phyloP scores from a whole-genome alignment of 1,140 invertebrate species.

The Drosophila suzukii region DNA sequence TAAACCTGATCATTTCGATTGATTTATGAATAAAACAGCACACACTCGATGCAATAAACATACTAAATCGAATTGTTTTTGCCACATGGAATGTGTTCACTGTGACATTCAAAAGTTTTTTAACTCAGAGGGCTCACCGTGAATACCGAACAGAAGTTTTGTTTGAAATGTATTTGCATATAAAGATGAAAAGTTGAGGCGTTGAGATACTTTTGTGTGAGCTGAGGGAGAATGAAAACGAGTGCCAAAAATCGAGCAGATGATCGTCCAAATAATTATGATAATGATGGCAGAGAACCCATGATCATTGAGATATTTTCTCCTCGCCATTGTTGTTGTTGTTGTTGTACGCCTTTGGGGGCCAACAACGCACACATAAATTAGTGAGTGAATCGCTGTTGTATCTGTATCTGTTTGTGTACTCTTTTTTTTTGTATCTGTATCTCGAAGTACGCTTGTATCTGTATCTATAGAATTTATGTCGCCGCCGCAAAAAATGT shows the following conservation, averaged over 20 bases:
- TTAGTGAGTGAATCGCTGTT: conserved; percentile 14
- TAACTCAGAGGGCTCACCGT: neutral
- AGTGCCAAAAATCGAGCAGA: conserved; percentile 45
- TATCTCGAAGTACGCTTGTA: conserved; percentile 45
- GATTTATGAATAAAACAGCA: conserved; percentile 3
- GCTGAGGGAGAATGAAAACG: conserved; percentile 35
- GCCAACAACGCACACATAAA: conserved; percentile 63
- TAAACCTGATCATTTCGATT: neutral
- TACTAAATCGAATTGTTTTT: neutral
- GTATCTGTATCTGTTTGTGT: conserved; percentile 45
- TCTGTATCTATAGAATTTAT: conserved; percentile 70
- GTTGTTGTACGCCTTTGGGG: conserved; percentile 60
- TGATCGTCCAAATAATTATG: conserved; percentile 32
- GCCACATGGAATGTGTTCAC: neutral
- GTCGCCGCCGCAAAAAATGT: conserved; percentile 65
- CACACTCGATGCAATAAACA: neutral
- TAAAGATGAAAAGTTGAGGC: conserved; percentile 16
- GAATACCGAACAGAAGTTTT: neutral
- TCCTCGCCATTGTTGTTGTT: conserved; percentile 15
- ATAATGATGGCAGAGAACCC: conserved; percentile 37
- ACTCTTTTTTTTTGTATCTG: conserved; percentile 38
- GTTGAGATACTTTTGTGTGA: conserved; percentile 21
- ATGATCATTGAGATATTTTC: conserved; percentile 43
- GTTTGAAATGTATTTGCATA: conserved; percentile 18
- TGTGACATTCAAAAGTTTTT: neutral